Base-by-base conservation (phyloP, 2,888 invertebrate genomes). In the Cinara cedri region DNA sequence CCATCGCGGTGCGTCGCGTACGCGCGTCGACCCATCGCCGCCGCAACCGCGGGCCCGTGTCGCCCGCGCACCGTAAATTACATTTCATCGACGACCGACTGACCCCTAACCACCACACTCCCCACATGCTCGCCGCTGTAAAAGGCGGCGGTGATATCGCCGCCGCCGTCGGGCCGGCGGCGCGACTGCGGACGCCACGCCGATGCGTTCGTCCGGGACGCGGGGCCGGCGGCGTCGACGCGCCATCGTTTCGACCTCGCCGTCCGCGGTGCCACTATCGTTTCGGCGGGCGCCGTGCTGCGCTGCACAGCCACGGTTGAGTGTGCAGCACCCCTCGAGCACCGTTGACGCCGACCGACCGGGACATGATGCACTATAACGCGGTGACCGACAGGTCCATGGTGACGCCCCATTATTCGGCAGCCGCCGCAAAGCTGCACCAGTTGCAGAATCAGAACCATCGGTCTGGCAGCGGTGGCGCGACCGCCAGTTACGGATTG, bases 401-500 rank as follows among this genome's bases (percentile, higher is more conserved):
- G 51, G 42, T 51, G 57, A 49, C 70, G 24, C 46, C 78, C 42
- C 68, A 78, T n/a, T 78, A 78, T 9, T 78, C 68, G 19, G 63
- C 63, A n/a, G 74, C 74, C 42, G 74, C 74, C 16, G 65, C 74
- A 1, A 78, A 70, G 51, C 70, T 78, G 21, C 46, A 68, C 49
- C 68, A 70, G 3, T 34, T 68, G 34, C 78, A 78, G 78, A 68
- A 46, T 19, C 68, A 78, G 34, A 68, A 68, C 49, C 78, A 78
- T 6, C 68, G 78, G 19, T 19, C 70, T 42, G 57, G 78, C 21
- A 26, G 34, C 34, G 54, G 21, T 11, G 34, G 34, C n/a, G 13
- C 21, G 16, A 21, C 76, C n/a, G 4, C 51, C 68, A 62, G 60
- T 60, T 42, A 34, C 11, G 78, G 78, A 21, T 60, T 78, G 49